Evolutionary conservation across 2,797 vertebrate species (phyloP), one percentile per base, ranked within the genome.

Genomic region (Artibeus lituratus): DNA sequence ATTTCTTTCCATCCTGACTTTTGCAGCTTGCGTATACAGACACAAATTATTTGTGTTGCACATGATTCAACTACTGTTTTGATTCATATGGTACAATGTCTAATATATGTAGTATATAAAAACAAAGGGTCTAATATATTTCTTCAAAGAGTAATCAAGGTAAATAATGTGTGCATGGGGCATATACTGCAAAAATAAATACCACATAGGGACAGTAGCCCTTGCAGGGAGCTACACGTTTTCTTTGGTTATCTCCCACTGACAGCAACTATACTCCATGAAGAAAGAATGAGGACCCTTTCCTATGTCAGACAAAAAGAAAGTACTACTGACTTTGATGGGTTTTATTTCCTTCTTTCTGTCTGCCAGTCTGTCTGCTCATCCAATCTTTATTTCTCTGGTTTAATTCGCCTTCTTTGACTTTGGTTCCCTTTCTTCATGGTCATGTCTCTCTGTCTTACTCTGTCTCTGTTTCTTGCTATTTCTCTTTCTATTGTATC

Each of bases 61-160:
- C 93, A 90, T 83, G 90, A 90, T 96, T 94, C 91, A 96, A 94
- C 47, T 39, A 81, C 29, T 86, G 29, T 76, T 83, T 83, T 96
- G 93, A 97, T 22, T 88, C 97, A 95, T 90, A 51, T 47, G n/a
- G 59, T 87, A 80, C 55, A 91, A 67, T 62, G 72, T 70, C 80
- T 96, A 91, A 96, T 86, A 44, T 47, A 93, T 70, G 51, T n/a
- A 26, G 0, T 35, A 47, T 74, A 91, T 93, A 95, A 94, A 95
- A 92, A 95, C 73, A 91, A 87, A 94, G 53, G 24, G 55, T 29
- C 59, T 95, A 94, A 95, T 94, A 69, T 18, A 74, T 95, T 97
- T 88, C 87, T 96, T 96, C 57, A 97, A 98, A 96, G 32, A 96
- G 94, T 84, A 97, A 92, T 76, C 32, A 94, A 96, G 53, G 93